Conservation (phyloP, 2,113 vertebrate genomes). For the Condylura cristata region DNA sequence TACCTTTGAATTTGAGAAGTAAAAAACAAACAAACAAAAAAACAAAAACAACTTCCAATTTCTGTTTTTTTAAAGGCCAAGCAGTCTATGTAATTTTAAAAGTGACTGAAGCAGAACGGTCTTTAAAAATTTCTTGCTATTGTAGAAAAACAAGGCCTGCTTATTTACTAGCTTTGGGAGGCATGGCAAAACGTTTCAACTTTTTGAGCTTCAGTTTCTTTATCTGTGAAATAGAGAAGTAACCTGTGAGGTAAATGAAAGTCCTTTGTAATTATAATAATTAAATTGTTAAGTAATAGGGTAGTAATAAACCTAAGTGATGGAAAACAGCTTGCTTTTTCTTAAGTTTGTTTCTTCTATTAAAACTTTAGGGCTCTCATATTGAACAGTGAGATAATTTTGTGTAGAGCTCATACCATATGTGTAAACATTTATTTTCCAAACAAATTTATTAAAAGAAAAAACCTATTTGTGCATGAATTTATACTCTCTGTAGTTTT, state of each 20-base stretch:
- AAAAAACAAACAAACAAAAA: no score
- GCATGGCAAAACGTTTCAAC: neutral
- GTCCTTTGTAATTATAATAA: neutral
- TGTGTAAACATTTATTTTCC: neutral
- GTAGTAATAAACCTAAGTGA: neutral
- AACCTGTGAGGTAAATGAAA: neutral
- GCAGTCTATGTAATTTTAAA: neutral
- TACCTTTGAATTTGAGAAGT: conserved; percentile 35
- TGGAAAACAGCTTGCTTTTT: neutral
- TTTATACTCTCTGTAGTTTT: neutral
- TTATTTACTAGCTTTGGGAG: neutral
- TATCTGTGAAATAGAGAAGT: conserved; percentile 11
- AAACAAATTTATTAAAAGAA: conserved; percentile 21
- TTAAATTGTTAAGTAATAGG: neutral
- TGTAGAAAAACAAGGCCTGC: neutral
- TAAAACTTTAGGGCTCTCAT: neutral
- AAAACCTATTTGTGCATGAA: neutral
- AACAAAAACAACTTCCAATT: neutral
- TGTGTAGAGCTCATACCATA: neutral
- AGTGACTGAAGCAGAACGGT: conserved; percentile 13
- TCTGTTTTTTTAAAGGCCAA: neutral
- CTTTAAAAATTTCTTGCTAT: neutral
- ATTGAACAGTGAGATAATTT: conserved; percentile 7
- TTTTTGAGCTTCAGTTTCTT: conserved; percentile 1
- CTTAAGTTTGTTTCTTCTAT: neutral